Evolutionary conservation across 2,888 invertebrate species (phyloP).

Genomic region (Caenorhabditis japonica): DNA sequence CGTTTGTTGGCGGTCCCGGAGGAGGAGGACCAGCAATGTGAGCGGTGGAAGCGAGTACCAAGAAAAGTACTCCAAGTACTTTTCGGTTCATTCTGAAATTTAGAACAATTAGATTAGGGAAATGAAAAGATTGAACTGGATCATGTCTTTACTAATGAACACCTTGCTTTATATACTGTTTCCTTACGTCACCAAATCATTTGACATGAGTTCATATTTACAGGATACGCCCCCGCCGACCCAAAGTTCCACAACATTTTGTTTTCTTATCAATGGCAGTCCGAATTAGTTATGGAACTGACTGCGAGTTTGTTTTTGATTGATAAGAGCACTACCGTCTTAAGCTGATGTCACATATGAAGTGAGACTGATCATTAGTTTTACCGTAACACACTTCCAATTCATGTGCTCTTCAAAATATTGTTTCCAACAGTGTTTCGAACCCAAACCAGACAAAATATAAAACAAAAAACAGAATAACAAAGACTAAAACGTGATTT

Average conservation of each 20-base stretch:
- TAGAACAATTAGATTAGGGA: background rate
- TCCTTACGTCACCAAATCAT: conserved; percentile 15
- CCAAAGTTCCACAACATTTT: conserved; percentile 48
- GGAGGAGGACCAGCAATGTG: conserved; percentile 21
- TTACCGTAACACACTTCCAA: background rate
- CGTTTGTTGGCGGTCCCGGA: conserved; percentile 8
- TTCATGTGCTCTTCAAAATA: conserved; percentile 27
- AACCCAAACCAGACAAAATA: too few relatives aligned
- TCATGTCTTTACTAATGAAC: background rate
- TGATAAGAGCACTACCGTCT: conserved; percentile 18
- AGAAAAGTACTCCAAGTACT: conserved; percentile 22
- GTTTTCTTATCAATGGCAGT: conserved; percentile 12
- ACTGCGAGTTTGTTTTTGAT: conserved; percentile 21
- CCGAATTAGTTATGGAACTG: conserved; percentile 8
- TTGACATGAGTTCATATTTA: conserved; percentile 25
- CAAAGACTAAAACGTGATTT: conserved; percentile 3
- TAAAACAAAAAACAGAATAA: background rate
- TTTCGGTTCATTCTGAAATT: conserved; percentile 37
- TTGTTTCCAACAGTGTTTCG: too few relatives aligned
- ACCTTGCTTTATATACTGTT: conserved; percentile 10
- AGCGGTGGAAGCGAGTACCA: conserved; percentile 13
- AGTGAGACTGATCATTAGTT: conserved; percentile 11
- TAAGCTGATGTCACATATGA: conserved; percentile 30
- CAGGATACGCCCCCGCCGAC: conserved; percentile 32
- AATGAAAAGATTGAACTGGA: background rate